Evolutionary conservation across 2,797 vertebrate species (phyloP).

Genomic region (Sylvilagus floridanus): DNA sequence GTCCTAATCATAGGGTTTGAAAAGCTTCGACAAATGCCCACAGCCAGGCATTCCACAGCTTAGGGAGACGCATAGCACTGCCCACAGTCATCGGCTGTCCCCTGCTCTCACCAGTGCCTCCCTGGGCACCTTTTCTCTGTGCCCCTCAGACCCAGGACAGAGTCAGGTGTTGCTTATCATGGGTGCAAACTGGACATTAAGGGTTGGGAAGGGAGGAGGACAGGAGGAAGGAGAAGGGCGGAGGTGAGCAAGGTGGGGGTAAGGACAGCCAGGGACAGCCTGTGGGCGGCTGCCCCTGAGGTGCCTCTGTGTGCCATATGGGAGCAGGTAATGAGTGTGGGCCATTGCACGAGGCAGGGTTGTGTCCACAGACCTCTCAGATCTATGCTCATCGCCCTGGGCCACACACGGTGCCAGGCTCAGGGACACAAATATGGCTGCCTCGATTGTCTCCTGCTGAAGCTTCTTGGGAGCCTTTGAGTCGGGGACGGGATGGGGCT

Average conservation of each 20-base stretch:
- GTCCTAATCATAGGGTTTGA: background rate
- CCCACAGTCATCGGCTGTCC: slow-evolving; percentile 13
- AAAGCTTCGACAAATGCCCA: background rate
- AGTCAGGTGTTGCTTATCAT: slow-evolving; percentile 62
- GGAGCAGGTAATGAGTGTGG: background rate
- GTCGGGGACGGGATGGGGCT: background rate
- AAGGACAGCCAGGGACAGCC: background rate
- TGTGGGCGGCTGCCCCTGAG: too few relatives aligned
- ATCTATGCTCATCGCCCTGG: background rate
- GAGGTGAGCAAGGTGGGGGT: background rate
- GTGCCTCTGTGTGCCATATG: background rate
- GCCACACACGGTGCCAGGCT: background rate
- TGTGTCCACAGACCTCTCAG: background rate
- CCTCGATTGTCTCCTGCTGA: background rate
- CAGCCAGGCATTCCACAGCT: background rate
- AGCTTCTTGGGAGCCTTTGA: background rate
- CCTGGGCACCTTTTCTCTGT: background rate
- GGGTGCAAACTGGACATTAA: slow-evolving; percentile 89
- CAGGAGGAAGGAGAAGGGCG: background rate
- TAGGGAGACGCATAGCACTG: too few relatives aligned
- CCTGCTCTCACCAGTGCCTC: slow-evolving; percentile 19
- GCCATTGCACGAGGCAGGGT: too few relatives aligned
- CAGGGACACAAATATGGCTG: background rate
- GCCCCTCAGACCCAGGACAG: slow-evolving; percentile 51
- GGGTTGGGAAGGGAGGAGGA: slow-evolving; percentile 51